Evolutionary conservation across 2,113 vertebrate species (phyloP).

Genomic region (Hippopotamus amphibius): DNA sequence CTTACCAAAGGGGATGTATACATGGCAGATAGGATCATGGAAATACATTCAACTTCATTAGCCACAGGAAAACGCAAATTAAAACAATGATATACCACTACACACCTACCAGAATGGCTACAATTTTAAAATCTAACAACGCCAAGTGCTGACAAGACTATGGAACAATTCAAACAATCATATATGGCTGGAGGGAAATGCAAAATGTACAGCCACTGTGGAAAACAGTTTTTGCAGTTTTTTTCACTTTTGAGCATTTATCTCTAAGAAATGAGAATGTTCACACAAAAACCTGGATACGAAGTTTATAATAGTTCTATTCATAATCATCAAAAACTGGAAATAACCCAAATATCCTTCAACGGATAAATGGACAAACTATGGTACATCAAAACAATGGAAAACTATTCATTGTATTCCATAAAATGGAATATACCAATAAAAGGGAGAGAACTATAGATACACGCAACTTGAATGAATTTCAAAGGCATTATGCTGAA

Average conservation of each 20-base stretch:
- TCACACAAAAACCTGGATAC: not conserved
- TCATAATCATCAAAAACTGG: not conserved
- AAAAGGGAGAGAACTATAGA: not conserved
- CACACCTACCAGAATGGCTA: not conserved
- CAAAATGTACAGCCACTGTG: not conserved
- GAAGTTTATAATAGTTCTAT: not conserved
- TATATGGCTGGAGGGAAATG: not conserved
- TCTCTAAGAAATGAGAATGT: slow-evolving; percentile 1
- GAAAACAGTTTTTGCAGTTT: not conserved
- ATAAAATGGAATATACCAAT: not conserved
- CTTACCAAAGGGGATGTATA: not conserved
- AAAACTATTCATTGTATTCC: not conserved
- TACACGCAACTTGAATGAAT: not conserved
- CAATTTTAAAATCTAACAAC: not conserved
- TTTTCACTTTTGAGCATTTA: not conserved
- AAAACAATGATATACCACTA: not conserved
- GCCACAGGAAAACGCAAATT: not conserved
- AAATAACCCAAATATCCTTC: not conserved
- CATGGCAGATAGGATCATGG: not conserved
- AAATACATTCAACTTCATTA: not conserved
- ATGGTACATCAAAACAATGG: not conserved
- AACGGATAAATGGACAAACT: not conserved
- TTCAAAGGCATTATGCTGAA: not conserved
- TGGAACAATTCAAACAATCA: not conserved
- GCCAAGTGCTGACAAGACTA: not conserved